Evolutionary conservation across 2,797 vertebrate species (phyloP).

Genomic region (Anisognathus igniventris): DNA sequence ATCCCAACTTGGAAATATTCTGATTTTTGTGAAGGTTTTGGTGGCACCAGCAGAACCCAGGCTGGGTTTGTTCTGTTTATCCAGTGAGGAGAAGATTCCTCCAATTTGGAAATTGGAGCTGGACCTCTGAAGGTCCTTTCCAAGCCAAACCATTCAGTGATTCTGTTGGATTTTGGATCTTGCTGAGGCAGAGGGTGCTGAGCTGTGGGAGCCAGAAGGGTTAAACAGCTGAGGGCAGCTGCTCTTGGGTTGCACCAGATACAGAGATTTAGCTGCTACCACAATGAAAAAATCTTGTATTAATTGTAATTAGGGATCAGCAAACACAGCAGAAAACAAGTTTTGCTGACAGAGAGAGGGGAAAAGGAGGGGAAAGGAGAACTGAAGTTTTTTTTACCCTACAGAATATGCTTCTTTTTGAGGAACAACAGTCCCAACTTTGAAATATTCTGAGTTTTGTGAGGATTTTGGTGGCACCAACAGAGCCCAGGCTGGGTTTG

Average conservation of each 20-base stretch:
- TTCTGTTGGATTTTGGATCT: not conserved
- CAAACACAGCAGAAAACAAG: too few relatives aligned
- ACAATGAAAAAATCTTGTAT: too few relatives aligned
- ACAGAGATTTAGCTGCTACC: not conserved
- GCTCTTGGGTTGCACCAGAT: not conserved
- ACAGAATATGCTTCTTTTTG: not conserved
- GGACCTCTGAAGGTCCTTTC: not conserved
- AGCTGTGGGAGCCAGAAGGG: not conserved
- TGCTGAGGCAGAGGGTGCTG: fast-evolving
- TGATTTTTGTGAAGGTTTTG: not conserved
- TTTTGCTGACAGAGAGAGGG: too few relatives aligned
- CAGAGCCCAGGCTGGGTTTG: not conserved
- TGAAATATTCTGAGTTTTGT: fast-evolving
- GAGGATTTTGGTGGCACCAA: not conserved
- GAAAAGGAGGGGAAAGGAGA: not conserved
- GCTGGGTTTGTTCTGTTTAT: not conserved
- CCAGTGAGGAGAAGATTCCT: not conserved
- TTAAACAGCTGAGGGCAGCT: constrained; percentile 51
- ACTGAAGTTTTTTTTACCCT: not conserved
- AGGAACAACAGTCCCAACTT: not conserved
- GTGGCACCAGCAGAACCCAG: not conserved
- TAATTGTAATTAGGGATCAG: too few relatives aligned
- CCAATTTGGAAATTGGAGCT: not conserved
- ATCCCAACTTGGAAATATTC: fast-evolving
- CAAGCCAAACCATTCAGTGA: not conserved